Conservation (phyloP, 1,140 invertebrate genomes). For the Asobara japonica region DNA sequence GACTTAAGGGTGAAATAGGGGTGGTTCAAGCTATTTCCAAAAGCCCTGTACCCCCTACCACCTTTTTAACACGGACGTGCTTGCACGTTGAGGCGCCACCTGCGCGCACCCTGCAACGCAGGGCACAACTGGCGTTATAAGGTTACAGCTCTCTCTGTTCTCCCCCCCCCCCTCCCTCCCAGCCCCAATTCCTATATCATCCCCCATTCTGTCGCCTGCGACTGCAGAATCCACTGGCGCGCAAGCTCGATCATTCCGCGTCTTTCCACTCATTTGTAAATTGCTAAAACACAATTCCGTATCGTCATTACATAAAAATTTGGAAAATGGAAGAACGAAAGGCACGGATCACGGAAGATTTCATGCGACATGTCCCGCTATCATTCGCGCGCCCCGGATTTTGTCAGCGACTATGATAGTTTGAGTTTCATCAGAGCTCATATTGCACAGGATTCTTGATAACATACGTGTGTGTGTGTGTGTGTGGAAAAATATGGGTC, state of each 20-base stretch:
- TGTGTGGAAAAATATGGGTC: too few species aligned
- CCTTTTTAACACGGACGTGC: conserved; percentile 10
- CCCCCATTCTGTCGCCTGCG: background rate
- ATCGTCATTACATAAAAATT: too few species aligned
- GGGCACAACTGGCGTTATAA: conserved; percentile 29
- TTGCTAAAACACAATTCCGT: too few species aligned
- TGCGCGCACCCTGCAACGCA: conserved; percentile 25
- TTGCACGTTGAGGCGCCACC: conserved; percentile 33
- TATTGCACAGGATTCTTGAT: too few species aligned
- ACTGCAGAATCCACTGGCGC: background rate
- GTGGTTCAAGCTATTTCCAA: conserved; percentile 20
- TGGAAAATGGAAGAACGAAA: too few species aligned
- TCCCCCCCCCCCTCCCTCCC: background rate
- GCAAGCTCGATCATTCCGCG: background rate
- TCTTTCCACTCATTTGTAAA: conserved; percentile 8
- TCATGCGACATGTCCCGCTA: too few species aligned
- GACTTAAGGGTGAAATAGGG: conserved; percentile 24
- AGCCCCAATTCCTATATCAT: conserved; percentile 2
- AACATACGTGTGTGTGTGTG: too few species aligned
- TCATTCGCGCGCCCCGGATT: too few species aligned
- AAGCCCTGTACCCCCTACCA: conserved; percentile 1
- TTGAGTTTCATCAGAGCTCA: too few species aligned
- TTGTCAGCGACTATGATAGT: too few species aligned
- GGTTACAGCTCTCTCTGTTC: background rate
- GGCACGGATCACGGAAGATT: too few species aligned